A percentile compares a stretch with the other conserved stretches of the same genome.
These are phyloP conservation scores for Amiota minor DNA, from an alignment of 2,888 invertebrate species.

Conservation along the genomic window DNA sequence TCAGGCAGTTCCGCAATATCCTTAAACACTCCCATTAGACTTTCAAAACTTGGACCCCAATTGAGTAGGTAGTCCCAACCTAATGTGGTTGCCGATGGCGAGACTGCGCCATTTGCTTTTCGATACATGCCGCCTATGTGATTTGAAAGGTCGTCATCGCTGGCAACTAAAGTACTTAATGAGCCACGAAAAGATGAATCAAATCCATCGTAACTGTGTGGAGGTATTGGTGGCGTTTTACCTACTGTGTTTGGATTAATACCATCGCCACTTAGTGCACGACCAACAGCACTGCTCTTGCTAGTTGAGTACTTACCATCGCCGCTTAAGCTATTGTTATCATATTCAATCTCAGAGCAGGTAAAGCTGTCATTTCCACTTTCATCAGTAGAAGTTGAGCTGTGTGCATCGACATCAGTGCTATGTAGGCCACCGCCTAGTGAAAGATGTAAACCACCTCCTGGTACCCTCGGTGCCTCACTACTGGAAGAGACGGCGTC, in stretches of 20 bases:
- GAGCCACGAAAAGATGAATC: constrained; percentile 96
- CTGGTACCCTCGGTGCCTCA: constrained; percentile 82
- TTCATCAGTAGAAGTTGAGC: constrained; percentile 90
- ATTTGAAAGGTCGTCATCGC: constrained; percentile 91
- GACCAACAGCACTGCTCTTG: constrained; percentile 77
- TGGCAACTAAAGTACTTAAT: constrained; percentile 92
- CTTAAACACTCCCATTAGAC: constrained; percentile 94
- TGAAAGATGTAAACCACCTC: constrained; percentile 80
- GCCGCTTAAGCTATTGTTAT: constrained; percentile 88
- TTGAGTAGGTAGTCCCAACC: constrained; percentile 96
- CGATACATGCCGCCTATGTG: constrained; percentile 87
- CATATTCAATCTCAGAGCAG: constrained; percentile 97
- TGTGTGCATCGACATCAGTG: constrained; percentile 81
- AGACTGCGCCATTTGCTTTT: constrained; percentile 81
- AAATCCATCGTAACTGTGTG: constrained; percentile 90
- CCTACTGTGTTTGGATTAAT: constrained; percentile 78
- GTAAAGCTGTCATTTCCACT: constrained; percentile 98
- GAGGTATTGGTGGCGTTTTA: constrained; percentile 80
- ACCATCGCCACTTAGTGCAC: constrained; percentile 75
- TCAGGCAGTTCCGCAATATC: constrained; percentile 97
- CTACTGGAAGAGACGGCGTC: constrained; percentile 95
- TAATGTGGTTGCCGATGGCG: constrained; percentile 84
- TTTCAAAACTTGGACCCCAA: constrained; percentile 97
- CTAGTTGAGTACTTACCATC: constrained; percentile 81
- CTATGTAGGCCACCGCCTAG: constrained; percentile 80